A percentile compares a stretch with the other conserved stretches of the same genome.
Conservation (phyloP, 2,888 invertebrate species). For the Amphipyra berbera region DNA sequence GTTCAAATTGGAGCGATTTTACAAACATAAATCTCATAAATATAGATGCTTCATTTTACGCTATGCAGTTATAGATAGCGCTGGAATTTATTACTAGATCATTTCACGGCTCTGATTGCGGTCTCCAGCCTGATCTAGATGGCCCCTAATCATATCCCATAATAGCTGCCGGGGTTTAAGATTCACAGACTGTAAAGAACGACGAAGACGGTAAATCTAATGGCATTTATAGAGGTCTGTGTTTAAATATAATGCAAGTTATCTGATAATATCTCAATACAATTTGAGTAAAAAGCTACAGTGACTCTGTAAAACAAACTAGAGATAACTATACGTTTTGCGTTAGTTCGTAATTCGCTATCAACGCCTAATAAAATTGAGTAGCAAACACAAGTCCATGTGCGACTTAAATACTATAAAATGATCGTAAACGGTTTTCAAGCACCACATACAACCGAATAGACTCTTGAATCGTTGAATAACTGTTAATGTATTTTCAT, state of each 20-base stretch:
- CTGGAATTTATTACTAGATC: slow-evolving; percentile 45
- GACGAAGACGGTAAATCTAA: slow-evolving; percentile 38
- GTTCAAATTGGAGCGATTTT: slow-evolving; percentile 32
- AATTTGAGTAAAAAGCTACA: not conserved
- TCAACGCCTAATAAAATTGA: slow-evolving; percentile 32
- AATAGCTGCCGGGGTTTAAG: slow-evolving; percentile 36
- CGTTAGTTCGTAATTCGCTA: not conserved
- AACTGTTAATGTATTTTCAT: not conserved
- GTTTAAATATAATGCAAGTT: slow-evolving; percentile 10
- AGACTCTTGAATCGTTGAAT: not conserved
- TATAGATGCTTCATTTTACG: slow-evolving; percentile 31
- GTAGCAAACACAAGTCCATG: slow-evolving; percentile 29
- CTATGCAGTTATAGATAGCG: slow-evolving; percentile 37
- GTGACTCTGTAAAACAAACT: not conserved
- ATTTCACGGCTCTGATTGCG: slow-evolving; percentile 40
- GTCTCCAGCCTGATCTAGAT: slow-evolving; percentile 38
- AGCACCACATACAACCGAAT: not conserved
- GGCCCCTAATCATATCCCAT: slow-evolving; percentile 38
- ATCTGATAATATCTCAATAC: slow-evolving; percentile 26
- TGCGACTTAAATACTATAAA: slow-evolving; percentile 8
- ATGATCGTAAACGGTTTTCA: slow-evolving; percentile 12
- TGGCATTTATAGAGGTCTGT: slow-evolving; percentile 1
- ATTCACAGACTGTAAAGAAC: slow-evolving; percentile 24
- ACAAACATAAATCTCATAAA: slow-evolving; percentile 32
- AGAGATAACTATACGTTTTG: not conserved